phyloP scores from a whole-genome alignment of 2,113 vertebrate genomes.

The Lamprotornis superbus region DNA sequence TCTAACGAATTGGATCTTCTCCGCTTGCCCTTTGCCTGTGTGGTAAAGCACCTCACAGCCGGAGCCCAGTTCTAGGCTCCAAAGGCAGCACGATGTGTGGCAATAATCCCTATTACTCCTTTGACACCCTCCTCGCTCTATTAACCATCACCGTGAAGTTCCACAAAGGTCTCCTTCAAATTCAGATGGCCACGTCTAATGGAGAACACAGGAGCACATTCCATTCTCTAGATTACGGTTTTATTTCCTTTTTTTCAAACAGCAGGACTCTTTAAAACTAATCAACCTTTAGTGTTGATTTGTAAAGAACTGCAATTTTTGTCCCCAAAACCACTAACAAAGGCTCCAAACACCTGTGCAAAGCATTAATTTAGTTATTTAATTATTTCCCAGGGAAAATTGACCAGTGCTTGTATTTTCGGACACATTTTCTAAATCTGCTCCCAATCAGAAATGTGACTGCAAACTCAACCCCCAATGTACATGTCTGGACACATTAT shows the following conservation, averaged over 20 bases:
- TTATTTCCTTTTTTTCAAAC: background rate
- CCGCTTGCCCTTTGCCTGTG: rapidly evolving
- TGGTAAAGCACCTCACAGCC: too few relatives aligned
- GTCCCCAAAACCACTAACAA: background rate
- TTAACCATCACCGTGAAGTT: background rate
- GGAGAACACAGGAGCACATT: background rate
- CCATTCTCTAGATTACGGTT: background rate
- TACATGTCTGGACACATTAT: background rate
- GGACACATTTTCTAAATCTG: background rate
- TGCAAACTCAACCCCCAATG: background rate
- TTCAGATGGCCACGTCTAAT: background rate
- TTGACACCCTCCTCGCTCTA: rapidly evolving
- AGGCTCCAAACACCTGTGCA: background rate
- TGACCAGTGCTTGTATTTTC: background rate
- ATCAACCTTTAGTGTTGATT: background rate
- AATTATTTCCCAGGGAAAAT: background rate
- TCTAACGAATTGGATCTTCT: background rate
- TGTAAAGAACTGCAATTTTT: background rate
- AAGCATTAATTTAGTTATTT: background rate
- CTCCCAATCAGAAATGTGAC: background rate
- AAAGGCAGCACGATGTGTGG: too few relatives aligned
- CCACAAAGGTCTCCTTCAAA: background rate
- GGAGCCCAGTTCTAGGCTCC: too few relatives aligned
- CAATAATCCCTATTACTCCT: background rate
- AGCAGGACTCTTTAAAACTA: background rate